Base-by-base conservation (phyloP, 2,113 vertebrate species). In the Pseudorhombus dupliciocellatus region DNA sequence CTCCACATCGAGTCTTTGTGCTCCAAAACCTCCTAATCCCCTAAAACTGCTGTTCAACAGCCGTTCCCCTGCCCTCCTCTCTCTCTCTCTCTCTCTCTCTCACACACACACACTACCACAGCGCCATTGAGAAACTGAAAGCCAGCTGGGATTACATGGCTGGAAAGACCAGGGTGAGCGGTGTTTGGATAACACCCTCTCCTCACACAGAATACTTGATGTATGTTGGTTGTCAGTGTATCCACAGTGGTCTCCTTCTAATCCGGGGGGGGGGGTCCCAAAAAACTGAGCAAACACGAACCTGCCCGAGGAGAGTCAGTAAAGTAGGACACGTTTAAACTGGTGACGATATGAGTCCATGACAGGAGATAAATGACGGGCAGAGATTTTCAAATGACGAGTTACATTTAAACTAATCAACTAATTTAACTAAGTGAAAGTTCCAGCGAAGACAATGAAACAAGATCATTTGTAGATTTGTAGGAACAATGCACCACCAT, bases 31-130 rank as follows among this genome's bases (percentile, higher is more conserved):
- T 77, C 84, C 90, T 93, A 94, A 94, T 93, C 93, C 89, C 78
- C 85, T 90, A 93, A 93, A 93, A 92, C 88, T 87, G 85, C 86
- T 91, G 90, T 92, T 93, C 90, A 93, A 91, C 90, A 89, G 89
- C 89, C 86, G 85, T 75, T 87, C 77, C 85, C 87, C 84, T 84
- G 81, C 86, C 84, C 85, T 86, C 72, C 76, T 52, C 72, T 46
- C 68, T 8, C 51, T 24, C 71, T 30, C 50, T 16, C 56, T 16
- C 37, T 24, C 60, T 22, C 70, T 24, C 46, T 34, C 46, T 20
- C 70, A 62, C 66, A 34, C 54, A 63, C 55, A 75, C 59, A 66
- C 56, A 69, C 67, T 53, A 58, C 18, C 61, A 5, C 73, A 73
- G 82, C 80, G 85, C 85, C 86, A 91, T 87, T 90, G 72, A 89